Evolutionary conservation across 2,113 vertebrate genomes (phyloP).

Genomic region (Cyprinus carpio): DNA sequence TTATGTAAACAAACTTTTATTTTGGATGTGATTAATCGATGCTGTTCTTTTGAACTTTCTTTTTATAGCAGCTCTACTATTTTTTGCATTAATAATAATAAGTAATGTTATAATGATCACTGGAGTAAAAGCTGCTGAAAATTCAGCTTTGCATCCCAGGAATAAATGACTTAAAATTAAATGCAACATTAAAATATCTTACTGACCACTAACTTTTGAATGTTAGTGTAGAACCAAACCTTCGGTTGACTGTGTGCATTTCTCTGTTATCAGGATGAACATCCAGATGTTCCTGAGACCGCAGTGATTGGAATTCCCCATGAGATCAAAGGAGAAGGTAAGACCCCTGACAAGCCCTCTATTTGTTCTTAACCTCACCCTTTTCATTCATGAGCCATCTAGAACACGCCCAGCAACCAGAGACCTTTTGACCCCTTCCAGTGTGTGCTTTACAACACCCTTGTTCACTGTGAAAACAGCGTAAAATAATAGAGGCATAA

Average conservation of each 20-base stretch:
- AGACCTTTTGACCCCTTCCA: conserved; percentile 18
- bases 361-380: conserved; percentile 2
- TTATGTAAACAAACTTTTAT: no score
- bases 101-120: not conserved
- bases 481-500: not conserved
- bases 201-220: not conserved
- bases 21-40: no score
- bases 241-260: conserved; percentile 1
- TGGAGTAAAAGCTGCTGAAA: not conserved
- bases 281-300: conserved; percentile 87
- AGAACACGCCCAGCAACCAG: not conserved
- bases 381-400: conserved; percentile 19
- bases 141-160: not conserved
- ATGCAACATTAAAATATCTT: not conserved
- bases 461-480: not conserved
- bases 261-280: conserved; percentile 77
- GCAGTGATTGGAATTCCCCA: conserved; percentile 89
- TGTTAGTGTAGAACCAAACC: not conserved
- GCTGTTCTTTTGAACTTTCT: no score
- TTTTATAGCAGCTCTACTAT: not conserved
- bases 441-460: not conserved
- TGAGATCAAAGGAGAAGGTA: conserved; percentile 92
- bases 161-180: not conserved
- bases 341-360: conserved; percentile 16
- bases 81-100: not conserved